A percentile compares a stretch with the other conserved stretches of the same genome.
phyloP scores from a whole-genome alignment of 2,113 vertebrate species.

The Cynopterus brachyotis region DNA sequence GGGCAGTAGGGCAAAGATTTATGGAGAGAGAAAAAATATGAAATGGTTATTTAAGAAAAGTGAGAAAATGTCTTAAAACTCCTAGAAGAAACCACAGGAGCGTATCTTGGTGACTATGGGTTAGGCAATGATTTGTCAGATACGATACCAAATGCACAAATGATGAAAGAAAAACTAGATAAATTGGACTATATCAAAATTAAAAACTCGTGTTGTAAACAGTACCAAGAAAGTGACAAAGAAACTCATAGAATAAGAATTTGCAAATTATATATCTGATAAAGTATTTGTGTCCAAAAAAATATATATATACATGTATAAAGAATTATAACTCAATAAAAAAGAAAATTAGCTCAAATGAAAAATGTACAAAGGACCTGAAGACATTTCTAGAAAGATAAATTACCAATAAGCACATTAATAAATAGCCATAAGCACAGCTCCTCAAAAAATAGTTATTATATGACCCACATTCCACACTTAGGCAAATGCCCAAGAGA shows the following conservation, averaged over 20 bases:
- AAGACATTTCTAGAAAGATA: conserved; percentile 1
- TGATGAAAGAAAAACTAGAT: neutral
- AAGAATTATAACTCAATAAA: neutral
- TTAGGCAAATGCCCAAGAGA: neutral
- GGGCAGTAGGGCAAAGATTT: neutral
- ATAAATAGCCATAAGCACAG: neutral
- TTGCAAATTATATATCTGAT: neutral
- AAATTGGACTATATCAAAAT: neutral
- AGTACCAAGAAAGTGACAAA: neutral
- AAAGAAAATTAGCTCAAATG: neutral
- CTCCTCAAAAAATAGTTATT: neutral
- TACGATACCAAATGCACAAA: neutral
- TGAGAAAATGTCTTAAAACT: neutral
- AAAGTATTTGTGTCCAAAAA: neutral
- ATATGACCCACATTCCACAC: neutral
- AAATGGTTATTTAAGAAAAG: conserved; percentile 22
- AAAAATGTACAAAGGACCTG: neutral
- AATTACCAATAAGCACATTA: neutral
- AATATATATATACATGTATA: neutral
- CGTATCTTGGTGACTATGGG: neutral
- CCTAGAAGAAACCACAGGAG: neutral
- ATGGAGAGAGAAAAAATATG: neutral
- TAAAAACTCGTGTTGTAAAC: neutral
- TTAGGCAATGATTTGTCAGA: neutral
- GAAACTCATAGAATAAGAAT: neutral